These are phyloP conservation scores for Sebastes matsubarae DNA, from an alignment of 2,797 vertebrate genomes.

Conservation along the genomic window DNA sequence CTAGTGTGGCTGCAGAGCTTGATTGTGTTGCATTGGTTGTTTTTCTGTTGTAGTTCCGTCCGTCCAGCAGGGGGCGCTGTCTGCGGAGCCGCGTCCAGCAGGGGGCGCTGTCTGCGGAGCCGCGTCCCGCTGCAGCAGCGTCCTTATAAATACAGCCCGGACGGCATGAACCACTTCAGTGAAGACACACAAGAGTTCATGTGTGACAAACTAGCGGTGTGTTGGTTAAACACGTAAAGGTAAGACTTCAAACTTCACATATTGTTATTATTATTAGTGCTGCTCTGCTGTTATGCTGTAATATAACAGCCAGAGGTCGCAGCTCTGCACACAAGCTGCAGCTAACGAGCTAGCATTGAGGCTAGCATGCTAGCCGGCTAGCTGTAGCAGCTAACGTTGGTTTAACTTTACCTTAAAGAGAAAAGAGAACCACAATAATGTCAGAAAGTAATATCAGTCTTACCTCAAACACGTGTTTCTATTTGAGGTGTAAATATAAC, in stretches of 20 bases:
- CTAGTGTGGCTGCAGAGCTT: neutral
- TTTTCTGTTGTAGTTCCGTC: neutral
- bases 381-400: neutral
- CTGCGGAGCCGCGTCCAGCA: neutral
- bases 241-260: slow-evolving; percentile 13
- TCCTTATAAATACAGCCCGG: slow-evolving; percentile 67
- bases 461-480: rapidly evolving
- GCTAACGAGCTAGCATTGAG: neutral
- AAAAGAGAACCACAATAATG: rapidly evolving
- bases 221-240: slow-evolving; percentile 44
- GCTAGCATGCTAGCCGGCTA: slow-evolving; percentile 4
- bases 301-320: rapidly evolving
- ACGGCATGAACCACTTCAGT: slow-evolving; percentile 20
- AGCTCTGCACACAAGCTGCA: neutral
- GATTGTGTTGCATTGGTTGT: neutral
- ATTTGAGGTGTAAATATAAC: neutral
- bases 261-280: too few species aligned
- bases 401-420: neutral
- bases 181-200: slow-evolving; percentile 35
- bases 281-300: too few species aligned
- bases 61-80: slow-evolving; percentile 47
- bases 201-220: slow-evolving; percentile 19
- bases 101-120: slow-evolving; percentile 36
- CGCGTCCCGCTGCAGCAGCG: neutral
- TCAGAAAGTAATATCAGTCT: rapidly evolving